A percentile compares a stretch with the other conserved stretches of the same genome.
Evolutionary conservation across 1,140 invertebrate genomes (phyloP).

Genomic region (Bombus fervidus): DNA sequence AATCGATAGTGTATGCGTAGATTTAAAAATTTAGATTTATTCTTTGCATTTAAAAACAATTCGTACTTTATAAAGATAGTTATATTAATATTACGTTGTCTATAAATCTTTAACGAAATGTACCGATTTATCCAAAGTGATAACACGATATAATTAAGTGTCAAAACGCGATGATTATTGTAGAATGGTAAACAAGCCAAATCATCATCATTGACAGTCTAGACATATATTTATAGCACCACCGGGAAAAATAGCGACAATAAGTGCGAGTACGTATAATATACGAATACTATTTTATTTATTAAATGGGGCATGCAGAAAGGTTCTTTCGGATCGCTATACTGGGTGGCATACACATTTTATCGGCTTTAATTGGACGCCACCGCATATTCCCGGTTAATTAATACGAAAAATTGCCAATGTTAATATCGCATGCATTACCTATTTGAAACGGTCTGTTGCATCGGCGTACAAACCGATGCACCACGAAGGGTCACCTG

Average conservation of each 20-base stretch:
- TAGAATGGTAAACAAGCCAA: constrained; percentile 9
- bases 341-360: constrained; percentile 58
- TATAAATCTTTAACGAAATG: neutral
- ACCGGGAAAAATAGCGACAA: constrained; percentile 30
- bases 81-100: no score
- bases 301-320: constrained; percentile 48
- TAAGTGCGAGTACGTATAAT: constrained; percentile 22
- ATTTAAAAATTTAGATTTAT: no score
- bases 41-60: no score
- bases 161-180: constrained; percentile 4
- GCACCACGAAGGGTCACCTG: constrained; percentile 60
- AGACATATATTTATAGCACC: constrained; percentile 21
- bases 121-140: neutral
- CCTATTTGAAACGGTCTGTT: constrained; percentile 61
- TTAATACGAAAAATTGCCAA: constrained; percentile 73
- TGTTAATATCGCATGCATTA: constrained; percentile 74
- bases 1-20: no score
- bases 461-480: constrained; percentile 56
- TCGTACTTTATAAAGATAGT: no score
- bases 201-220: constrained; percentile 18
- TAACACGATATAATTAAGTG: neutral
- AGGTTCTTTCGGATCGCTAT: constrained; percentile 57
- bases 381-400: constrained; percentile 68
- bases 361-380: constrained; percentile 69
- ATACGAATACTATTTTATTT: constrained; percentile 61